A percentile compares a stretch with the other conserved stretches of the same genome.
These are phyloP conservation scores for Drosophila kurseongensis DNA, from an alignment of 1,140 invertebrate genomes.

Conservation along the genomic window DNA sequence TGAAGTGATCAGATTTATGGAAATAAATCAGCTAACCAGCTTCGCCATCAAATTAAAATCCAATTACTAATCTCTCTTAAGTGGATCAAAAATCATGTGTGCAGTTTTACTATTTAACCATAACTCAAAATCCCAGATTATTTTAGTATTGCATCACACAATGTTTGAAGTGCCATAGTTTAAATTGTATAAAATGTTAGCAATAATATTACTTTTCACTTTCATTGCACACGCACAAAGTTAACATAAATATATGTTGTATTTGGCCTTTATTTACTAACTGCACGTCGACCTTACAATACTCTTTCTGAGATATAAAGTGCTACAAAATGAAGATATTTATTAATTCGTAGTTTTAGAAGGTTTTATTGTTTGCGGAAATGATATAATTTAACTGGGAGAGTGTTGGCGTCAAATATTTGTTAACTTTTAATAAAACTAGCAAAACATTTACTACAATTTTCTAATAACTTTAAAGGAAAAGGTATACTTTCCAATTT, in stretches of 20 bases:
- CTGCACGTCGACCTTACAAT: conserved; percentile 25
- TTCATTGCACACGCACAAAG: conserved; percentile 46
- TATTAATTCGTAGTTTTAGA: not conserved
- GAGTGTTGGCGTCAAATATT: too few relatives aligned
- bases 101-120: not conserved
- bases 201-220: conserved; percentile 52
- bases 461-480: too few relatives aligned
- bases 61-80: conserved; percentile 2
- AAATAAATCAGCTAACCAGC: conserved; percentile 17
- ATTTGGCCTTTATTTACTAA: not conserved
- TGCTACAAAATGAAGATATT: not conserved
- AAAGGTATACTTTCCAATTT: too few relatives aligned
- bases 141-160: conserved; percentile 9
- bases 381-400: too few relatives aligned
- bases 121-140: not conserved
- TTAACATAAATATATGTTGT: not conserved
- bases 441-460: too few relatives aligned
- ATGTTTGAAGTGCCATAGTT: conserved; percentile 15
- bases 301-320: conserved; percentile 24
- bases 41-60: not conserved
- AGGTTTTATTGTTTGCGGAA: too few relatives aligned
- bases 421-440: too few relatives aligned
- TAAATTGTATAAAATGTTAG: conserved; percentile 18
- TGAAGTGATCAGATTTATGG: conserved; percentile 5
- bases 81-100: not conserved